Conservation (phyloP, 2,888 invertebrate genomes). For the Coenonympha glycerion region DNA sequence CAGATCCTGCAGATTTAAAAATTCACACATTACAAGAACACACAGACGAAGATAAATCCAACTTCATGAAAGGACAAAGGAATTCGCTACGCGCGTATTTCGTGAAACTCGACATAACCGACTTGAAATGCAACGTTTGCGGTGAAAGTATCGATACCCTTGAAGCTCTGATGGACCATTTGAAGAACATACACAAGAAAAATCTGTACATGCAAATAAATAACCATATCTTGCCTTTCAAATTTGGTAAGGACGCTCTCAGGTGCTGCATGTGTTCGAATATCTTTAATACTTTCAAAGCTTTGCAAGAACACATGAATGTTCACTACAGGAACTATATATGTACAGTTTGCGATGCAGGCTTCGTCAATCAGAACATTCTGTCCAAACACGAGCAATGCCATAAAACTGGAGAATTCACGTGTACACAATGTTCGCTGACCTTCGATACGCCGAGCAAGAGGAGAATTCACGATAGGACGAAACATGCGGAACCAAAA, state of each 20-base stretch:
- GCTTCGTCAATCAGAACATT: slow-evolving; percentile 35
- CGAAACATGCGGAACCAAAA: slow-evolving; percentile 47
- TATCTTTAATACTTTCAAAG: slow-evolving; percentile 36
- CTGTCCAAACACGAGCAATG: slow-evolving; percentile 44
- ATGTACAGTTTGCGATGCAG: slow-evolving; percentile 37
- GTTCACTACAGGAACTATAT: slow-evolving; percentile 38
- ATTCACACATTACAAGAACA: slow-evolving; percentile 43
- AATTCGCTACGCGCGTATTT: slow-evolving; percentile 30
- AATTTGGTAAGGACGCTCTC: slow-evolving; percentile 32
- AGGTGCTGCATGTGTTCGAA: slow-evolving; percentile 36
- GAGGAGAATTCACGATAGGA: slow-evolving; percentile 57
- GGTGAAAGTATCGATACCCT: slow-evolving; percentile 21
- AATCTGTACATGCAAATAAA: slow-evolving; percentile 30
- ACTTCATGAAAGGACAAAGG: slow-evolving; percentile 44
- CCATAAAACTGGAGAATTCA: slow-evolving; percentile 50
- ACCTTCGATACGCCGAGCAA: slow-evolving; percentile 63
- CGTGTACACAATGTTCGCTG: slow-evolving; percentile 56
- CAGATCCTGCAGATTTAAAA: slow-evolving; percentile 45
- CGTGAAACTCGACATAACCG: slow-evolving; percentile 38
- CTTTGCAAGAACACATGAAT: slow-evolving; percentile 39
- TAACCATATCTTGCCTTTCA: slow-evolving; percentile 39
- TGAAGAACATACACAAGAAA: slow-evolving; percentile 30
- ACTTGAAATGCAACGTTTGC: slow-evolving; percentile 33
- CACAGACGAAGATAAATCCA: slow-evolving; percentile 34
- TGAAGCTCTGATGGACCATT: slow-evolving; percentile 29